phyloP scores from a whole-genome alignment of 2,113 vertebrate genomes.

The Xenotilapia leptura region DNA sequence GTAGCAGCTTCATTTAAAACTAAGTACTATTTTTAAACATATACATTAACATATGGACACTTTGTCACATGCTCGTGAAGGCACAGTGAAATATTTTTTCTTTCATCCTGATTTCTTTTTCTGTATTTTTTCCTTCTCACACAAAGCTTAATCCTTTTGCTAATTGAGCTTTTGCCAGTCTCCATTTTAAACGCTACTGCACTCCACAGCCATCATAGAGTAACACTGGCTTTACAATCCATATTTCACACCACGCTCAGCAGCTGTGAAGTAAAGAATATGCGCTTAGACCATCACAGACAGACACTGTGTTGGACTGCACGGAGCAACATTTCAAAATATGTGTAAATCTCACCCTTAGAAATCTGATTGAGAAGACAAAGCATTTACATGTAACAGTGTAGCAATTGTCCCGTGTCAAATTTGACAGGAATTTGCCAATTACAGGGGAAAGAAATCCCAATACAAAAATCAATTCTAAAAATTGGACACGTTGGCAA shows the following conservation, averaged over 20 bases:
- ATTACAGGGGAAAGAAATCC: background rate
- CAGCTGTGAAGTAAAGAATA: conserved; percentile 4
- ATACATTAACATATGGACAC: background rate
- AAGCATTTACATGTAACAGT: background rate
- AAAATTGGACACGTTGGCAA: background rate
- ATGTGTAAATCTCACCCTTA: background rate
- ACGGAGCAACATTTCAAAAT: conserved; percentile 12
- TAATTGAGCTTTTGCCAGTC: background rate
- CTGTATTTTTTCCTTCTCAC: background rate
- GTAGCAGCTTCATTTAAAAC: background rate
- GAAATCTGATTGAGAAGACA: background rate
- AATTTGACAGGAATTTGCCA: background rate
- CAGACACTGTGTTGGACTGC: background rate
- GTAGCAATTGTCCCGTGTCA: background rate
- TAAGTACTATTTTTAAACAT: background rate
- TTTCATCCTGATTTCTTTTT: background rate
- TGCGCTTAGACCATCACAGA: background rate
- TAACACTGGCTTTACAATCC: conserved; percentile 6
- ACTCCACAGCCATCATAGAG: background rate
- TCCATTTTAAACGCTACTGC: conserved; percentile 6
- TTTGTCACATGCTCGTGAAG: background rate
- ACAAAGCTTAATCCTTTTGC: conserved; percentile 23
- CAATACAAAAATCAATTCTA: background rate
- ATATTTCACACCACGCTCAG: conserved; percentile 33
- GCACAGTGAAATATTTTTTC: background rate